Conservation (phyloP, 2,113 vertebrate species). For the Nycticorax nycticorax region DNA sequence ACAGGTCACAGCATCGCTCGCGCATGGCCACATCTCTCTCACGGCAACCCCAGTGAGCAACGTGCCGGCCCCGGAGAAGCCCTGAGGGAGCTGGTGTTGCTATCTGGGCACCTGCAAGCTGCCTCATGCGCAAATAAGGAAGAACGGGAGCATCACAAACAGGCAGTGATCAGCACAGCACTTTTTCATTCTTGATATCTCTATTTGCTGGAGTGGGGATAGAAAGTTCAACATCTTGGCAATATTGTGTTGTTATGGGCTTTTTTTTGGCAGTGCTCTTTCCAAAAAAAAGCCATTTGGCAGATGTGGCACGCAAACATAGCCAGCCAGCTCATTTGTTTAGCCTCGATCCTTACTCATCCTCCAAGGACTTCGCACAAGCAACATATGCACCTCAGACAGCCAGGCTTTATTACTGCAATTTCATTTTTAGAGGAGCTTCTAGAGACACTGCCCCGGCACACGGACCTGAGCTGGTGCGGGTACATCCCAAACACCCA, state of each 20-base stretch:
- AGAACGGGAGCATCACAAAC: neutral
- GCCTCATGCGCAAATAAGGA: fast-evolving
- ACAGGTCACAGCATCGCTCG: fast-evolving
- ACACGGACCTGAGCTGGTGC: neutral
- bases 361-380: neutral
- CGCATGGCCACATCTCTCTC: fast-evolving
- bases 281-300: neutral
- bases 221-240: neutral
- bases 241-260: neutral
- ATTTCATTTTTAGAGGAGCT: neutral
- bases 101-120: neutral
- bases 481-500: neutral
- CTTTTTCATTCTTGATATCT: neutral
- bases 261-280: neutral
- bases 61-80: neutral
- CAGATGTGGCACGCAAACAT: neutral
- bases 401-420: neutral
- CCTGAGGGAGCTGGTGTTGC: fast-evolving
- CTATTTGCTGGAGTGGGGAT: neutral
- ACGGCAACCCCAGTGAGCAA: fast-evolving
- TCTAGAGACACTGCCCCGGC: neutral
- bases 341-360: neutral
- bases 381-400: fast-evolving
- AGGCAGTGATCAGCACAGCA: fast-evolving
- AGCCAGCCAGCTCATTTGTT: neutral